A percentile compares a stretch with the other conserved stretches of the same genome.
phyloP scores from a whole-genome alignment of 1,140 invertebrate genomes.

The Nomia melanderi region DNA sequence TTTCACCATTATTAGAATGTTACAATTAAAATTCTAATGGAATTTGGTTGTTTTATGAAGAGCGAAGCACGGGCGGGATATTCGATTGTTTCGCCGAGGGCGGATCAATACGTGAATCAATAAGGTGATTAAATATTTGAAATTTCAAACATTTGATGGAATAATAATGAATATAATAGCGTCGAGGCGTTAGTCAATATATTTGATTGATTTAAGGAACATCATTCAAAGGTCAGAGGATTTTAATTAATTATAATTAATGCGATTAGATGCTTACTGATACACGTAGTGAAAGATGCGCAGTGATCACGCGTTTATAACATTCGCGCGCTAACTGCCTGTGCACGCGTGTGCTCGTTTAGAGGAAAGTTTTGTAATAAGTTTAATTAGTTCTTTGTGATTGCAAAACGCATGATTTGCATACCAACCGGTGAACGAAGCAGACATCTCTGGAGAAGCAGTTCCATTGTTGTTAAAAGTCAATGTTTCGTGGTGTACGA shows the following conservation, averaged over 20 bases:
- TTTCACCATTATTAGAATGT: neutral
- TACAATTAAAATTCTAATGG: neutral
- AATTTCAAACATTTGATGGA: neutral
- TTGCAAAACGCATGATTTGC: too few species aligned
- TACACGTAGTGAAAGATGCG: neutral
- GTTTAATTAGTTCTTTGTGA: neutral
- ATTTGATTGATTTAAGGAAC: neutral
- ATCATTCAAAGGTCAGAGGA: neutral
- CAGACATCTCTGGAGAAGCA: neutral
- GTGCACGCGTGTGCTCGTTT: neutral
- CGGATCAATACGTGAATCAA: neutral
- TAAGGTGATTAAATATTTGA: neutral
- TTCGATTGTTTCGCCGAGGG: conserved; percentile 8
- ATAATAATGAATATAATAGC: neutral
- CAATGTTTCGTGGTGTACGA: neutral
- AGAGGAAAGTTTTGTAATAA: neutral
- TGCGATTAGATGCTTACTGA: neutral
- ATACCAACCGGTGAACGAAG: too few species aligned
- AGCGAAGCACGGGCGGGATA: neutral
- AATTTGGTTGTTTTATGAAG: too few species aligned
- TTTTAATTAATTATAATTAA: too few species aligned
- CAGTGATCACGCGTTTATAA: neutral
- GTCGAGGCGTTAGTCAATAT: neutral
- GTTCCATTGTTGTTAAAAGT: neutral
- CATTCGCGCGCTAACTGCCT: neutral